Conservation (phyloP, 2,797 vertebrate genomes). For the Crypturellus tataupa region DNA sequence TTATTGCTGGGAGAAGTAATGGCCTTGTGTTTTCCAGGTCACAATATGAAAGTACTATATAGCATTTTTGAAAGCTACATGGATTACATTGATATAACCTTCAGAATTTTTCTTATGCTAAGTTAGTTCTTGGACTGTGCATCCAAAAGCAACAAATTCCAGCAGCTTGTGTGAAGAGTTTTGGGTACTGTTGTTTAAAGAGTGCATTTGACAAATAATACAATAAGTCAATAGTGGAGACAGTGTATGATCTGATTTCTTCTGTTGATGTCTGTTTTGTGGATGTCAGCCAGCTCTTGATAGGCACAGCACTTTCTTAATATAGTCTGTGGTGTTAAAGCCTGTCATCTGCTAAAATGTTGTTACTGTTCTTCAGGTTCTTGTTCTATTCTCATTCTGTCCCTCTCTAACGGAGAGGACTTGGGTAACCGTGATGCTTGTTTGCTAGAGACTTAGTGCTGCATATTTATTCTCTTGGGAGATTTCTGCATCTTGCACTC, state of each 20-base stretch:
- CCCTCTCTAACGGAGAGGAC: not conserved
- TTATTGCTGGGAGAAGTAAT: slow-evolving; percentile 27
- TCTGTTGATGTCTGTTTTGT: not conserved
- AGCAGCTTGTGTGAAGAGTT: not conserved
- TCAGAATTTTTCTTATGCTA: not conserved
- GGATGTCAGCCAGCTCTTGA: not conserved
- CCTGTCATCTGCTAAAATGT: not conserved
- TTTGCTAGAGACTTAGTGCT: not conserved
- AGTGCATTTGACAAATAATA: not conserved
- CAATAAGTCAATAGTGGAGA: not conserved
- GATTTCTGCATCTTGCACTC: not conserved
- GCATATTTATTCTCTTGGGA: not conserved
- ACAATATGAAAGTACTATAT: not conserved
- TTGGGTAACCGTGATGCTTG: not conserved
- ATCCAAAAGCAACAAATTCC: not conserved
- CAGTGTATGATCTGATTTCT: not conserved
- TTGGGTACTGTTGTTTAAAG: not conserved
- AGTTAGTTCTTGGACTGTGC: not conserved
- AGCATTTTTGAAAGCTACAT: not conserved
- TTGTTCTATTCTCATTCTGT: not conserved
- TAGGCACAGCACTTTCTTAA: not conserved
- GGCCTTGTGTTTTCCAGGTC: slow-evolving; percentile 21
- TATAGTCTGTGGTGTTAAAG: not conserved
- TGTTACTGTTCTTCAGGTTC: not conserved
- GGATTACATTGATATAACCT: not conserved